These are phyloP conservation scores for Mythimna impura DNA, from an alignment of 2,888 invertebrate species.

Conservation along the genomic window DNA sequence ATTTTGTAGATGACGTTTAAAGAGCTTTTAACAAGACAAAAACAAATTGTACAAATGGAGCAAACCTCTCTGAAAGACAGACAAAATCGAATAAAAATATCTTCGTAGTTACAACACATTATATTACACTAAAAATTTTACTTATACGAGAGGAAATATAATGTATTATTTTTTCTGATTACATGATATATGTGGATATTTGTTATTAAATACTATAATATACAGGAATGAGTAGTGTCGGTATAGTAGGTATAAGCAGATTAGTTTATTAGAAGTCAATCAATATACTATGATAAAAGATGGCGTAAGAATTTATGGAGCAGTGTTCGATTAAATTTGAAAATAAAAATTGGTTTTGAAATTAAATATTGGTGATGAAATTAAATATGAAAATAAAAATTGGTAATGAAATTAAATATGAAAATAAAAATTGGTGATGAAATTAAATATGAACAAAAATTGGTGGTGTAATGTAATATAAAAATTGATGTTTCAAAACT, in stretches of 20 bases:
- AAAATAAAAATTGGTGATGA: neutral
- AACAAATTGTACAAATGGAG: neutral
- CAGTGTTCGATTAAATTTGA: neutral
- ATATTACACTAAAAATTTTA: neutral
- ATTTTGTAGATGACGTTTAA: too few relatives aligned
- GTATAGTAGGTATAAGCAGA: neutral
- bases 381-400: neutral
- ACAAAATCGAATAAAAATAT: neutral
- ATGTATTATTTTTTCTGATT: neutral
- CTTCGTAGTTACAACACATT: slow-evolving; percentile 7
- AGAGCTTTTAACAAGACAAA: neutral
- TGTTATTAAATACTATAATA: neutral
- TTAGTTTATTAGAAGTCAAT: neutral
- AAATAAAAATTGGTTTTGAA: too few relatives aligned
- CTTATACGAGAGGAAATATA: neutral
- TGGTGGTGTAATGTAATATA: neutral
- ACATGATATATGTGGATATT: slow-evolving; percentile 5
- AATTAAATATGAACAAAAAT: neutral
- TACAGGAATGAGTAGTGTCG: neutral
- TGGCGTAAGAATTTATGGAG: neutral
- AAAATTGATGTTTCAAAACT: neutral
- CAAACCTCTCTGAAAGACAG: too few relatives aligned
- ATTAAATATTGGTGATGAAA: neutral
- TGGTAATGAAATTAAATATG: neutral
- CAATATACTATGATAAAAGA: neutral